Conservation (phyloP, 2,113 vertebrate species). For the Datnioides undecimradiatus region DNA sequence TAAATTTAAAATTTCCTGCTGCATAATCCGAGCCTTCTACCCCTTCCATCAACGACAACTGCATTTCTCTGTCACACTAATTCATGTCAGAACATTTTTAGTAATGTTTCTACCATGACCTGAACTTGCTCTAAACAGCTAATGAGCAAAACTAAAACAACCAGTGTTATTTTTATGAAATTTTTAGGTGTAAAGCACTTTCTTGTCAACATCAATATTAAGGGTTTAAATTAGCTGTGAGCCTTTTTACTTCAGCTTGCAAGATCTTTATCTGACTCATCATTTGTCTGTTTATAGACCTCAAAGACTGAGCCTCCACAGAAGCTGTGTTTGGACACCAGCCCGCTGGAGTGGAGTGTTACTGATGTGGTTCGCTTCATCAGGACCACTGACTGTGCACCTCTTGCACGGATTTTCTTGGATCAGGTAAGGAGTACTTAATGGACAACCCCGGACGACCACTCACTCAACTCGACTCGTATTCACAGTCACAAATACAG, state of each 20-base stretch:
- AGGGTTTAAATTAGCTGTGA: slow-evolving; percentile 30
- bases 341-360: slow-evolving; percentile 96
- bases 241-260: neutral
- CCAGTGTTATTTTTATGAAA: slow-evolving; percentile 7
- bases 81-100: neutral
- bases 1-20: neutral
- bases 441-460: slow-evolving; percentile 7
- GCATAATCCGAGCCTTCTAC: neutral
- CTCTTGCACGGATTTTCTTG: slow-evolving; percentile 94
- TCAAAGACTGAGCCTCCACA: slow-evolving; percentile 89
- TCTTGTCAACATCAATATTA: neutral
- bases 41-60: neutral
- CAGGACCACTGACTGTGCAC: slow-evolving; percentile 96
- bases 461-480: neutral
- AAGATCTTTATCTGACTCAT: slow-evolving; percentile 26
- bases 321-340: slow-evolving; percentile 94
- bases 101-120: neutral
- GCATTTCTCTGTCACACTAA: neutral
- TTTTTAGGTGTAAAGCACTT: neutral
- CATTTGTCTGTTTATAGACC: slow-evolving; percentile 68
- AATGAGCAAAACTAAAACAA: neutral
- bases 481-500: slow-evolving; percentile 3
- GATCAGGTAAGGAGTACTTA: slow-evolving; percentile 89
- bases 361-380: slow-evolving; percentile 96
- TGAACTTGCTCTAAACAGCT: slow-evolving; percentile 9